Conservation (phyloP, 1,140 invertebrate genomes). For the Nasonia giraulti region DNA sequence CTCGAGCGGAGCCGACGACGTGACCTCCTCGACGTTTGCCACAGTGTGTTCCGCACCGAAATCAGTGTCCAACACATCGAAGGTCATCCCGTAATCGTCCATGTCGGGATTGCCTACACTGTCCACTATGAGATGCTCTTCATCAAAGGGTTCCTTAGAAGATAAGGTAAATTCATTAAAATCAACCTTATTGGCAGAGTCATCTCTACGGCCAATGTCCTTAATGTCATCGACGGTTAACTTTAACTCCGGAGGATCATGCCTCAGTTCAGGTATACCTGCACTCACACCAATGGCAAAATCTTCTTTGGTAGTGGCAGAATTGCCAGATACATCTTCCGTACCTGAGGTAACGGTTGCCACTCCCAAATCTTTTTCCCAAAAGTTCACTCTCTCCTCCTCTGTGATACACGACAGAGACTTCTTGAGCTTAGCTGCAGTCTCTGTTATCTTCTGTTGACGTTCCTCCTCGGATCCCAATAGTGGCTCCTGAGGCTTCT, state of each 20-base stretch:
- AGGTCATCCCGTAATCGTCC: slow-evolving; percentile 34
- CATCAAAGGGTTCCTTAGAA: slow-evolving; percentile 31
- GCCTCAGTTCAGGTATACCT: slow-evolving; percentile 58
- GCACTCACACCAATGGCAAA: slow-evolving; percentile 6
- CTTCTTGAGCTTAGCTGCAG: slow-evolving; percentile 68
- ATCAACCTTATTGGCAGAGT: slow-evolving; percentile 52
- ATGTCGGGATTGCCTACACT: slow-evolving; percentile 46
- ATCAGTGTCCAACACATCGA: slow-evolving; percentile 4
- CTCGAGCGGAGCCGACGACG: slow-evolving; percentile 3
- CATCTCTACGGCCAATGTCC: slow-evolving; percentile 63
- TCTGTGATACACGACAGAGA: slow-evolving; percentile 62
- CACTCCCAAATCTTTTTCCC: slow-evolving; percentile 59
- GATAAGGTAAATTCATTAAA: slow-evolving; percentile 44
- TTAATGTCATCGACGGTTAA: slow-evolving; percentile 63
- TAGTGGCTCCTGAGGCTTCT: slow-evolving; percentile 56
- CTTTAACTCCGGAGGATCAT: slow-evolving; percentile 62
- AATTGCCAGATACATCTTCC: slow-evolving; percentile 3
- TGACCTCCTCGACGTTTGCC: slow-evolving; percentile 28
- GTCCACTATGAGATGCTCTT: slow-evolving; percentile 29
- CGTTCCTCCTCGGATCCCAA: slow-evolving; percentile 70
- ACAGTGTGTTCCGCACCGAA: slow-evolving; percentile 20
- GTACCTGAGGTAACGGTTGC: slow-evolving; percentile 13
- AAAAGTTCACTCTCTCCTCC: slow-evolving; percentile 61
- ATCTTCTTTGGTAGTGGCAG: background rate
- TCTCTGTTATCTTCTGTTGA: slow-evolving; percentile 66